phyloP scores from a whole-genome alignment of 1,140 invertebrate species.

The Diachasmimorpha longicaudata region DNA sequence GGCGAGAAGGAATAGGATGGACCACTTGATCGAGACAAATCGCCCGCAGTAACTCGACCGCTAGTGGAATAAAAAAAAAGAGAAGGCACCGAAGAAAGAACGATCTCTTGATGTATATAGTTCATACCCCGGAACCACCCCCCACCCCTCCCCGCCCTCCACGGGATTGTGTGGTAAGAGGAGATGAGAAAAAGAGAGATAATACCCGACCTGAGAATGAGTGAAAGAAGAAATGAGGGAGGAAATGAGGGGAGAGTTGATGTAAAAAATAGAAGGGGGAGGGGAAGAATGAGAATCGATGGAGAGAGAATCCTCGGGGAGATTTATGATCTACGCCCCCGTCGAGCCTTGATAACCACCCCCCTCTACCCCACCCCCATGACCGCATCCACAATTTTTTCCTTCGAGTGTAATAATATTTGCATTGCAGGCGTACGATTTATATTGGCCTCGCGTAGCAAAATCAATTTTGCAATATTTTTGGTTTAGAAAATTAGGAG shows the following conservation, averaged over 20 bases:
- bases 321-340: slow-evolving; percentile 39
- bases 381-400: neutral
- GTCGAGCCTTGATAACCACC: neutral
- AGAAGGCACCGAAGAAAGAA: neutral
- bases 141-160: too few species aligned
- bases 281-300: slow-evolving; percentile 27
- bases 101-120: slow-evolving; percentile 4
- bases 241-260: neutral
- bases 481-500: too few species aligned
- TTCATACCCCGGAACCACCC: neutral
- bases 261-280: slow-evolving; percentile 3
- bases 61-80: slow-evolving; percentile 1
- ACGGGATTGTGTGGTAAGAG: neutral
- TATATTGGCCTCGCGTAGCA: too few species aligned
- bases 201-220: neutral
- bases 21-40: slow-evolving; percentile 32
- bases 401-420: neutral
- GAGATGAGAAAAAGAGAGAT: slow-evolving; percentile 15
- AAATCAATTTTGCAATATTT: too few species aligned
- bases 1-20: neutral
- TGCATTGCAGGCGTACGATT: too few species aligned
- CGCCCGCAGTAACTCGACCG: slow-evolving; percentile 34
- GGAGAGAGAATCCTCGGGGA: slow-evolving; percentile 32
- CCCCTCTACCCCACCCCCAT: neutral
- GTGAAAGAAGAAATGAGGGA: neutral